phyloP scores from a whole-genome alignment of 2,888 invertebrate species.

The Cataglyphis albicans region DNA sequence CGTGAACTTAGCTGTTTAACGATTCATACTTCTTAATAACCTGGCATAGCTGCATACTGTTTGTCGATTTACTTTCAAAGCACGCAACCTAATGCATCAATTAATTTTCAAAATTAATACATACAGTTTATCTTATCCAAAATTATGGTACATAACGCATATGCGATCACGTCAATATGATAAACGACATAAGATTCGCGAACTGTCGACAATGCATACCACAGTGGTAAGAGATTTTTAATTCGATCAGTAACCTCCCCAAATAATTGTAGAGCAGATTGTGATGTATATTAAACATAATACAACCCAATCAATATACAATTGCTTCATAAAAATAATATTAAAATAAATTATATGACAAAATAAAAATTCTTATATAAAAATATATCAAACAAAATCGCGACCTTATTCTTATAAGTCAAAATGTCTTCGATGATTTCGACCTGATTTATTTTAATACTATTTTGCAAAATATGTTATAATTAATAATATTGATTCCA shows the following conservation, averaged over 20 bases:
- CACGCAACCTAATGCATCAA: slow-evolving; percentile 7
- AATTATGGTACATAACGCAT: slow-evolving; percentile 54
- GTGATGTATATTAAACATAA: neutral
- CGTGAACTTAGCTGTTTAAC: slow-evolving; percentile 31
- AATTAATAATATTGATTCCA: no score
- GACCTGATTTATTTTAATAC: no score
- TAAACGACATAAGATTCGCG: slow-evolving; percentile 77
- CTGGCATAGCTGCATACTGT: slow-evolving; percentile 43
- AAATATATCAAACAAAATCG: no score
- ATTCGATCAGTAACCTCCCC: neutral
- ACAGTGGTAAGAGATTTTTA: slow-evolving; percentile 73
- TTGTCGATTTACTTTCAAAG: slow-evolving; percentile 38
- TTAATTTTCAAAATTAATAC: slow-evolving; percentile 43
- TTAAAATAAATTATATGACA: neutral
- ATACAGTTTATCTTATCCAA: slow-evolving; percentile 22
- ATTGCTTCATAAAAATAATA: slow-evolving; percentile 19
- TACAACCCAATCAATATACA: slow-evolving; percentile 8
- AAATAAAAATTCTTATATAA: neutral
- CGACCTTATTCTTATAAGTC: no score
- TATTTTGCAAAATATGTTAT: no score
- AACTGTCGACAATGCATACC: slow-evolving; percentile 76
- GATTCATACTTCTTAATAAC: slow-evolving; percentile 11
- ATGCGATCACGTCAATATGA: slow-evolving; percentile 67
- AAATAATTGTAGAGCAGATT: neutral
- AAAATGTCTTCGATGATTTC: no score